Evolutionary conservation across 2,888 invertebrate species (phyloP).

Genomic region (Colostygia pectinataria): DNA sequence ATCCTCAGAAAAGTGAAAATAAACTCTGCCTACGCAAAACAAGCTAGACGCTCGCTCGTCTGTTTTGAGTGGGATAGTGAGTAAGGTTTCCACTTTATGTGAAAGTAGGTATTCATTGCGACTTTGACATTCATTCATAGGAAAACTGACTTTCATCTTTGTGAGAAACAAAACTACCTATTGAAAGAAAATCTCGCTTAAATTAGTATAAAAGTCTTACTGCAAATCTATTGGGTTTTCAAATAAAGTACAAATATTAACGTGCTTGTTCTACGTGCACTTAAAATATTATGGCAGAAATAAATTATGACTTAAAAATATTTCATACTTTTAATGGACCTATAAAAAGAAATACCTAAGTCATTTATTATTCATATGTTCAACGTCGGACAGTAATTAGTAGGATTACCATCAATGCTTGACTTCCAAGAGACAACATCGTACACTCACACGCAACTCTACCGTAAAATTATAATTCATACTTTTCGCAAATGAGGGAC

Average conservation of each 20-base stretch:
- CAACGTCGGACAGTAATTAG: slow-evolving; percentile 26
- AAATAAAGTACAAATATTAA: no score
- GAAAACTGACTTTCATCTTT: slow-evolving; percentile 6
- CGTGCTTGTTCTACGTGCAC: no score
- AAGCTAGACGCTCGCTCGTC: background rate
- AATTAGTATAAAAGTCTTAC: no score
- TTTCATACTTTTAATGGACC: background rate
- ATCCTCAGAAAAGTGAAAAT: slow-evolving; percentile 16
- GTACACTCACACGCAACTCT: slow-evolving; percentile 31
- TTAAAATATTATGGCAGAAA: no score
- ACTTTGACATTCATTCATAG: slow-evolving; percentile 10
- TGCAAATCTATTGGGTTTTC: no score
- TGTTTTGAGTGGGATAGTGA: slow-evolving; percentile 11
- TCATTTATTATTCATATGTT: slow-evolving; percentile 3
- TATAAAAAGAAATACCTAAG: slow-evolving; percentile 10
- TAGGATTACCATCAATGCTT: slow-evolving; percentile 20
- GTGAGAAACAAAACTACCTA: background rate
- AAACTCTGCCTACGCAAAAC: slow-evolving; percentile 11
- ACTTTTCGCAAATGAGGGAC: slow-evolving; percentile 8
- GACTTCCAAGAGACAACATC: slow-evolving; percentile 24
- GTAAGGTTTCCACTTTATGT: slow-evolving; percentile 16
- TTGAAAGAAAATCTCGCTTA: no score
- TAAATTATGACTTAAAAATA: no score
- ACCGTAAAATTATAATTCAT: slow-evolving; percentile 34
- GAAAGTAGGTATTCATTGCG: slow-evolving; percentile 16